Percentiles rank a stretch among this genome's conserved stretches.
These are phyloP conservation scores for Leptarthrus brevirostris DNA, from an alignment of 2,888 invertebrate genomes.

Conservation along the genomic window DNA sequence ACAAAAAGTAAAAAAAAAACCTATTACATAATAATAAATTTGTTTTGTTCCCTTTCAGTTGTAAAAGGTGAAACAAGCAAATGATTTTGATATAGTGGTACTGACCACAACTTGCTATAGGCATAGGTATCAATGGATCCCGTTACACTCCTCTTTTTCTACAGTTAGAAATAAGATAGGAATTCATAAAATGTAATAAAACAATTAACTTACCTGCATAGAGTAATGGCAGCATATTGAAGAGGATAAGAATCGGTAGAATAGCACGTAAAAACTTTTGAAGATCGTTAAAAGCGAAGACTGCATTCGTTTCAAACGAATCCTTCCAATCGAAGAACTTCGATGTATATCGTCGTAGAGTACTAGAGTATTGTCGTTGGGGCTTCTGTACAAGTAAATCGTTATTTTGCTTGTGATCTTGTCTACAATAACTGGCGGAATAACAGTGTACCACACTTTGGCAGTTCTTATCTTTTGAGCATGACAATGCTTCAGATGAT, in stretches of 20 bases:
- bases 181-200: not conserved
- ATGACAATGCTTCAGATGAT: slow-evolving; percentile 46
- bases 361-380: slow-evolving; percentile 42
- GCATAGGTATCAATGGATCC: too few species aligned
- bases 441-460: slow-evolving; percentile 26
- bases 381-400: slow-evolving; percentile 1
- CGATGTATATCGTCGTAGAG: slow-evolving; percentile 39
- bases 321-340: slow-evolving; percentile 45
- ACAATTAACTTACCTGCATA: slow-evolving; percentile 58
- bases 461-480: slow-evolving; percentile 28
- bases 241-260: slow-evolving; percentile 65
- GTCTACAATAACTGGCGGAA: slow-evolving; percentile 21
- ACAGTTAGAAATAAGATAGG: too few species aligned
- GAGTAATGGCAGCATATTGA: slow-evolving; percentile 67
- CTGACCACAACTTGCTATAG: too few species aligned
- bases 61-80: too few species aligned
- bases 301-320: slow-evolving; percentile 53
- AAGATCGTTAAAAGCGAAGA: slow-evolving; percentile 61
- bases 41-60: too few species aligned
- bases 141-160: too few species aligned
- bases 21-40: too few species aligned
- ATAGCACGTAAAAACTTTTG: slow-evolving; percentile 64
- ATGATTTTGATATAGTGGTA: too few species aligned
- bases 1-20: too few species aligned
- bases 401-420: slow-evolving; percentile 5